Conservation (phyloP, 2,797 vertebrate species). For the Chelonia mydas region DNA sequence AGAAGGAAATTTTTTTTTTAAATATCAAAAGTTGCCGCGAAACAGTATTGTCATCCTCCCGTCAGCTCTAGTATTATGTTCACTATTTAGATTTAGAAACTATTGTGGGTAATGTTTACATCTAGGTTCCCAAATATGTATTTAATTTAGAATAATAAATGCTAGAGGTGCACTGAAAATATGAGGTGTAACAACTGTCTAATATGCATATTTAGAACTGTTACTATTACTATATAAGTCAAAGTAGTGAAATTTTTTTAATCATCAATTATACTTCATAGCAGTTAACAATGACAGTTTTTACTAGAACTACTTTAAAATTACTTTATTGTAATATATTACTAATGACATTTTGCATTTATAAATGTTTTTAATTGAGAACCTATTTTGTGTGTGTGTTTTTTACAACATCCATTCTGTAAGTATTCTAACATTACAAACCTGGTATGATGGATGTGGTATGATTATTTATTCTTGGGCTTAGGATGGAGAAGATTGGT, state of each 20-base stretch:
- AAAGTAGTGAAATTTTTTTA: background rate
- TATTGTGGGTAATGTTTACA: background rate
- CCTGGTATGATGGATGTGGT: background rate
- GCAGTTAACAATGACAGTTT: background rate
- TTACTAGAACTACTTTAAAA: background rate
- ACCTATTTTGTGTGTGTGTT: too few relatives aligned
- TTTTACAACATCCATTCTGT: background rate
- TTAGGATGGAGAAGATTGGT: background rate
- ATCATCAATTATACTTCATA: background rate
- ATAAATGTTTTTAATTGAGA: background rate
- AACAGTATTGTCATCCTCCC: background rate
- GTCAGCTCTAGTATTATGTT: background rate
- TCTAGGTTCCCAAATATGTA: fast-evolving
- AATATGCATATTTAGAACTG: background rate
- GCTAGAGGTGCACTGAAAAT: background rate
- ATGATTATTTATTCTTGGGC: background rate
- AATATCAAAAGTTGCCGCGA: background rate
- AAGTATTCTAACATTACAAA: background rate
- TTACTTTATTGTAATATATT: background rate
- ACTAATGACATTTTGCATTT: background rate
- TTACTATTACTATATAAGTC: background rate
- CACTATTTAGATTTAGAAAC: background rate
- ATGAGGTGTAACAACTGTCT: background rate
- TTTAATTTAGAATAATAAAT: background rate
- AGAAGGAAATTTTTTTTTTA: background rate